These are phyloP conservation scores for Acipenser transmontanus DNA, from an alignment of 2,797 vertebrate species.

Conservation along the genomic window DNA sequence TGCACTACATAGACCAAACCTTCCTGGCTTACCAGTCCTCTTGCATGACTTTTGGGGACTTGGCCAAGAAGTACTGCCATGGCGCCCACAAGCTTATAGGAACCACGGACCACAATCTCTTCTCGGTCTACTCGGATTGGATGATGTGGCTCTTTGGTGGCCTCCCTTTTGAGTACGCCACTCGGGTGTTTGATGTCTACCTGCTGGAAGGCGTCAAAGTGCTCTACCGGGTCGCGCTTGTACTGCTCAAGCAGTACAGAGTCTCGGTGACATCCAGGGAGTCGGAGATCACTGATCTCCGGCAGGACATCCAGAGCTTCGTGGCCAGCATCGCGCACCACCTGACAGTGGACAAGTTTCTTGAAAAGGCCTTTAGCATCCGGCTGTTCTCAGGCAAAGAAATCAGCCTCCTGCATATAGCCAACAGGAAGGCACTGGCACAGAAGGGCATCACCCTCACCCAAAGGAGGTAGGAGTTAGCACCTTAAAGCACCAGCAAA, in stretches of 20 bases:
- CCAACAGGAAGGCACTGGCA: constrained; percentile 69
- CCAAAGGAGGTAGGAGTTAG: constrained; percentile 61
- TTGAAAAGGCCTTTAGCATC: constrained; percentile 70
- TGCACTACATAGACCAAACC: constrained; percentile 72
- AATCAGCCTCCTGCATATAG: constrained; percentile 77
- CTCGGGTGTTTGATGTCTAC: constrained; percentile 74
- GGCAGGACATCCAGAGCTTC: constrained; percentile 69
- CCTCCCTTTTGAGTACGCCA: constrained; percentile 73
- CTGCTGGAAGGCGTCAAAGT: constrained; percentile 81
- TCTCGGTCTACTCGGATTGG: constrained; percentile 80
- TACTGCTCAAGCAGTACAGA: constrained; percentile 72
- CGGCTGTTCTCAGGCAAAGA: constrained; percentile 71
- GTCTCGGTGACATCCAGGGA: constrained; percentile 56
- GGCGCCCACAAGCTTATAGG: constrained; percentile 77
- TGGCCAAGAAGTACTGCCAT: constrained; percentile 77
- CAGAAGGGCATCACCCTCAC: constrained; percentile 68
- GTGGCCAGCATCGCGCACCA: constrained; percentile 59
- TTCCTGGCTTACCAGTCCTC: constrained; percentile 74
- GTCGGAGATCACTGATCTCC: constrained; percentile 61
- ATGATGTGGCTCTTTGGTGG: constrained; percentile 79
- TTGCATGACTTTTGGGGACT: constrained; percentile 82
- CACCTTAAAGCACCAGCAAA: too few species aligned
- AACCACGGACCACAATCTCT: constrained; percentile 66
- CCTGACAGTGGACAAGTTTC: constrained; percentile 52
- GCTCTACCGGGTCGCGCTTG: constrained; percentile 75